Percentiles rank a stretch among this genome's conserved stretches.
Evolutionary conservation across 2,888 invertebrate genomes (phyloP).

Genomic region (Hecatera dysodea): DNA sequence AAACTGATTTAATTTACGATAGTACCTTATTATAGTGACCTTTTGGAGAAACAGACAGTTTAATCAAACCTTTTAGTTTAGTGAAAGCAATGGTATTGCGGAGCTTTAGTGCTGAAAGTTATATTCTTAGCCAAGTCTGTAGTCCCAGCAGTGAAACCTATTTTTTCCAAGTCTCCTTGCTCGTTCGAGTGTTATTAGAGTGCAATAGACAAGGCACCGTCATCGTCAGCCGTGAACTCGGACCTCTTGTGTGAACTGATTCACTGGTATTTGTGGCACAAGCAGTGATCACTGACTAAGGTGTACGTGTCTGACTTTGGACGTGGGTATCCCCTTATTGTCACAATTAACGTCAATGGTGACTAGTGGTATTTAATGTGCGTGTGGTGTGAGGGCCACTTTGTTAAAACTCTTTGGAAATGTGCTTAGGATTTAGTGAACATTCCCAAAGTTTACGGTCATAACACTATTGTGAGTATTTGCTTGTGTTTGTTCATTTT

Average conservation of each 20-base stretch:
- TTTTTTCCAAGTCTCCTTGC: not conserved
- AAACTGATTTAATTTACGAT: too few relatives aligned
- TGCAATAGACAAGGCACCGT: slow-evolving; percentile 11
- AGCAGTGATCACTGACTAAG: not conserved
- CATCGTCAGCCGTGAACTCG: slow-evolving; percentile 8
- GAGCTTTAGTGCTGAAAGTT: not conserved
- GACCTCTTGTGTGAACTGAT: slow-evolving; percentile 18
- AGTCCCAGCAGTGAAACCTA: not conserved
- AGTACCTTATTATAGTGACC: not conserved
- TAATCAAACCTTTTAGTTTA: not conserved
- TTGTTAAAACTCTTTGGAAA: too few relatives aligned
- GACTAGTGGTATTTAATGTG: slow-evolving; percentile 22
- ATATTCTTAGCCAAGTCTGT: not conserved
- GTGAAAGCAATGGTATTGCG: slow-evolving; percentile 18
- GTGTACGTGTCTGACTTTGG: not conserved
- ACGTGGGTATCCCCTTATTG: not conserved
- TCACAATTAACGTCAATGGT: slow-evolving; percentile 24
- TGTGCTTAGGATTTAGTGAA: too few relatives aligned
- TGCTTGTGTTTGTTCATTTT: not conserved
- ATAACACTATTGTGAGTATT: slow-evolving; percentile 39
- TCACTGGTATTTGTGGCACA: not conserved
- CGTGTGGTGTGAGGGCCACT: too few relatives aligned
- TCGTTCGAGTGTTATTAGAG: not conserved
- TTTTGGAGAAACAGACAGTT: too few relatives aligned
- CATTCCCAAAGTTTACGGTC: too few relatives aligned